phyloP scores from a whole-genome alignment of 2,888 invertebrate genomes.

The Eupithecia dodoneata region DNA sequence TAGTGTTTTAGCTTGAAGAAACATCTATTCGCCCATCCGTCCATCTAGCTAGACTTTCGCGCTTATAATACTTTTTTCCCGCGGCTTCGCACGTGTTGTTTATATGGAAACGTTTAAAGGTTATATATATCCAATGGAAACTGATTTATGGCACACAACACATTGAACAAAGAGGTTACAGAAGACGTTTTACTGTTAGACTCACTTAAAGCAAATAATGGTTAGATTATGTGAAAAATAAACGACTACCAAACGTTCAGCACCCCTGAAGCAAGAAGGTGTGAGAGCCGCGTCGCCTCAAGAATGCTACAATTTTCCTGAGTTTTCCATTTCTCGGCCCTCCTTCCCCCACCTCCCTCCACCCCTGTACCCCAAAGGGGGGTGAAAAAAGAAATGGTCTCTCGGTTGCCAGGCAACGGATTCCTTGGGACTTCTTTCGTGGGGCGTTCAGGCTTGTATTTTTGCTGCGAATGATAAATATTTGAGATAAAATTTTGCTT shows the following conservation, averaged over 20 bases:
- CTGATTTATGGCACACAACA: too few species aligned
- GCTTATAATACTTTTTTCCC: too few species aligned
- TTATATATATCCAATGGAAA: too few species aligned
- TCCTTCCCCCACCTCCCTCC: conserved; percentile 49
- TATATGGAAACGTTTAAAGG: too few species aligned
- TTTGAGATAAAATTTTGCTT: neutral
- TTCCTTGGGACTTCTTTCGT: conserved; percentile 53
- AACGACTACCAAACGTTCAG: conserved; percentile 58
- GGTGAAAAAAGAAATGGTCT: conserved; percentile 76
- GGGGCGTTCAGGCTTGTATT: conserved; percentile 31
- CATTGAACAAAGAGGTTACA: neutral
- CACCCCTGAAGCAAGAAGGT: conserved; percentile 74
- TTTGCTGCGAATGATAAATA: conserved; percentile 15
- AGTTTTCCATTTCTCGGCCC: conserved; percentile 83
- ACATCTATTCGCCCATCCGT: too few species aligned
- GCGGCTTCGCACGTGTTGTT: too few species aligned
- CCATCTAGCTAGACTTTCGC: too few species aligned
- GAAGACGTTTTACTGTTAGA: neutral
- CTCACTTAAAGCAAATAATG: neutral
- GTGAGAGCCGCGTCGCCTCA: conserved; percentile 83
- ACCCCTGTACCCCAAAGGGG: conserved; percentile 40
- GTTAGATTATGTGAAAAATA: neutral
- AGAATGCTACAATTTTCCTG: conserved; percentile 85
- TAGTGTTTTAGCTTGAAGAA: too few species aligned
- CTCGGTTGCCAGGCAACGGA: conserved; percentile 71